phyloP scores from a whole-genome alignment of 30 jellyfish, hydroid and myxozoan genomes.

The Aurelia sp. region DNA sequence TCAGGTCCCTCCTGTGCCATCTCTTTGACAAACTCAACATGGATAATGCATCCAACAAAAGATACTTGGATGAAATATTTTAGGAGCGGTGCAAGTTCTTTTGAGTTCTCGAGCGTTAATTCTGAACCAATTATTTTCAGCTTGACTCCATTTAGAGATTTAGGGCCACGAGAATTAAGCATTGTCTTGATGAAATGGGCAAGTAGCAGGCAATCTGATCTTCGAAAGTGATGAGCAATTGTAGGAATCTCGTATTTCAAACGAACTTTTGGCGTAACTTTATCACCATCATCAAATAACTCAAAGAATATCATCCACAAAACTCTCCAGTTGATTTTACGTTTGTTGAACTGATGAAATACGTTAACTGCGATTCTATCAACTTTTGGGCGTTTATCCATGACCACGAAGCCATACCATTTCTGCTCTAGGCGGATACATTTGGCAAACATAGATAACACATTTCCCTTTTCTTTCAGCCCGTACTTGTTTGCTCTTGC shows the following conservation, averaged over 20 bases:
- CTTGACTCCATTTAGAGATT: background rate
- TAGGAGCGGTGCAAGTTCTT: constrained; percentile 1
- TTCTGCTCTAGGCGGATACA: background rate
- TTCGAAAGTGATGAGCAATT: background rate
- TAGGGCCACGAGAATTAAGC: constrained; percentile 10
- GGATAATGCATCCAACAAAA: background rate
- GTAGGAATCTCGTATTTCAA: background rate
- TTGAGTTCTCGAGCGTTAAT: background rate
- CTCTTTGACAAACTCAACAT: background rate
- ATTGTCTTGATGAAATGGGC: constrained; percentile 10
- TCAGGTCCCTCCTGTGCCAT: background rate
- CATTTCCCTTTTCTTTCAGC: background rate
- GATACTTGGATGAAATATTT: background rate
- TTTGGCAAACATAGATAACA: constrained; percentile 1
- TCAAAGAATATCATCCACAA: constrained; percentile 19
- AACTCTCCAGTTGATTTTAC: constrained; percentile 17
- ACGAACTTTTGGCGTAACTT: background rate
- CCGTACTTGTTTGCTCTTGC: constrained; percentile 10
- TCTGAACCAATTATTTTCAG: constrained; percentile 7
- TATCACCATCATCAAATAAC: constrained; percentile 17
- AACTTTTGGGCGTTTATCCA: background rate
- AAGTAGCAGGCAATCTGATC: constrained; percentile 5
- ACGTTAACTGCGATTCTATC: background rate
- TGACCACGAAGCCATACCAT: background rate
- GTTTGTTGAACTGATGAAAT: background rate